Evolutionary conservation across 2,888 invertebrate genomes (phyloP).

Genomic region (Nebria salina): DNA sequence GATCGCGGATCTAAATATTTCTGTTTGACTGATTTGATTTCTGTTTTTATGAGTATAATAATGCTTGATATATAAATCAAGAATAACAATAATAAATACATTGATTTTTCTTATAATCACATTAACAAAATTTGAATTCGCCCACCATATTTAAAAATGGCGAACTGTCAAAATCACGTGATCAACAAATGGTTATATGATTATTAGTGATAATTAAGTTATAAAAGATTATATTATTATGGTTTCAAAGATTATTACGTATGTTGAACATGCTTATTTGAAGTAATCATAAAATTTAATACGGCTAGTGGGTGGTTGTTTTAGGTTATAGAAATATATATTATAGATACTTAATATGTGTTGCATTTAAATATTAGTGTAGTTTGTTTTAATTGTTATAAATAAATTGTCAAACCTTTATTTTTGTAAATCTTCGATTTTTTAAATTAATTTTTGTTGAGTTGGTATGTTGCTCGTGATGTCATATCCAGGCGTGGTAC

Average conservation of each 20-base stretch:
- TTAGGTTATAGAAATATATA: conserved; percentile 8
- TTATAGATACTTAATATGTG: background rate
- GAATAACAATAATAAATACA: too few relatives aligned
- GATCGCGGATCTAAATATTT: too few relatives aligned
- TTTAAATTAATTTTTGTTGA: conserved; percentile 1
- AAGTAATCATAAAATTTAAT: background rate
- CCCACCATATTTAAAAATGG: background rate
- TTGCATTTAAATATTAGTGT: background rate
- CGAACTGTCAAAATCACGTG: background rate
- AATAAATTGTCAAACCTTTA: background rate
- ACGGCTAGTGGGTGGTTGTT: background rate
- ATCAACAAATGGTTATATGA: conserved; percentile 9
- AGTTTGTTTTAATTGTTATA: background rate
- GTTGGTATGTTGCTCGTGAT: conserved; percentile 51
- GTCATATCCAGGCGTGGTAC: conserved; percentile 59
- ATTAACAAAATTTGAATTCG: background rate
- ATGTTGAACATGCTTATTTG: background rate
- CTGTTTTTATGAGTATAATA: conserved; percentile 5
- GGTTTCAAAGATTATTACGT: background rate
- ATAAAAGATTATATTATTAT: conserved; percentile 5
- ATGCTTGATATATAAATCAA: too few relatives aligned
- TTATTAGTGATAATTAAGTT: conserved; percentile 5
- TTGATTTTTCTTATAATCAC: too few relatives aligned
- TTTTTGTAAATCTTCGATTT: background rate
- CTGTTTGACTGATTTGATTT: too few relatives aligned